phyloP scores from a whole-genome alignment of 2,113 vertebrate genomes.

The Diphyllodes magnificus region DNA sequence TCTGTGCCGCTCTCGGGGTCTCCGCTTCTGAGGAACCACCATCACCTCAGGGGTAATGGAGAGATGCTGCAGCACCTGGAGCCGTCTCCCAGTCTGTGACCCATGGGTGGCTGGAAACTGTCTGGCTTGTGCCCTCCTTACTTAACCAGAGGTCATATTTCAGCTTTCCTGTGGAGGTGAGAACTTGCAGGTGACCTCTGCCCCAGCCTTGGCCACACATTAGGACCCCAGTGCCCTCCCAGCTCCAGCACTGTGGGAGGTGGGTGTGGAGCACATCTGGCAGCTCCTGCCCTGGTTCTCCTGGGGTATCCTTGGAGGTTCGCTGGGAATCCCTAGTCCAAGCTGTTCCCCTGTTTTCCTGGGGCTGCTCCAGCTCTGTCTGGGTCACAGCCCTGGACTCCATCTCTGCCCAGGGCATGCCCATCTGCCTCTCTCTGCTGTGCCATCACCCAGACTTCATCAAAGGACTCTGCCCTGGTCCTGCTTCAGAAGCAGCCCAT shows the following conservation, averaged over 20 bases:
- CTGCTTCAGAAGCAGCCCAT: background rate
- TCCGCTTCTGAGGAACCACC: background rate
- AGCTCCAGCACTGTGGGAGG: background rate
- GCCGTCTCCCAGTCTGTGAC: background rate
- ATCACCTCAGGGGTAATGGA: fast-evolving
- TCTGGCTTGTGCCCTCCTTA: fast-evolving
- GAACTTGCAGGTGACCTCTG: background rate
- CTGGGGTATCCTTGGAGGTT: background rate
- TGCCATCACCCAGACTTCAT: background rate
- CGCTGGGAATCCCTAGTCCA: background rate
- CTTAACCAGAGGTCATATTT: background rate
- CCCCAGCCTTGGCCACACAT: background rate
- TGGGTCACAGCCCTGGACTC: background rate
- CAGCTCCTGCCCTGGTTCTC: background rate
- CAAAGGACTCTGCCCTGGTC: background rate
- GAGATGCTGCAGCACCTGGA: background rate
- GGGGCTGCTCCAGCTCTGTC: background rate
- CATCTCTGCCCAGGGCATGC: background rate
- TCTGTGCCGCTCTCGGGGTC: fast-evolving
- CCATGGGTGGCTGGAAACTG: background rate
- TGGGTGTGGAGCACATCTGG: background rate
- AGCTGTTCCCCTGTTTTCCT: background rate
- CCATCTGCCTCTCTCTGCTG: background rate
- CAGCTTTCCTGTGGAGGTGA: background rate
- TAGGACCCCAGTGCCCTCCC: background rate